Evolutionary conservation across 2,113 vertebrate genomes (phyloP), one percentile per base, ranked within the genome.

Genomic region (Excalfactoria chinensis): DNA sequence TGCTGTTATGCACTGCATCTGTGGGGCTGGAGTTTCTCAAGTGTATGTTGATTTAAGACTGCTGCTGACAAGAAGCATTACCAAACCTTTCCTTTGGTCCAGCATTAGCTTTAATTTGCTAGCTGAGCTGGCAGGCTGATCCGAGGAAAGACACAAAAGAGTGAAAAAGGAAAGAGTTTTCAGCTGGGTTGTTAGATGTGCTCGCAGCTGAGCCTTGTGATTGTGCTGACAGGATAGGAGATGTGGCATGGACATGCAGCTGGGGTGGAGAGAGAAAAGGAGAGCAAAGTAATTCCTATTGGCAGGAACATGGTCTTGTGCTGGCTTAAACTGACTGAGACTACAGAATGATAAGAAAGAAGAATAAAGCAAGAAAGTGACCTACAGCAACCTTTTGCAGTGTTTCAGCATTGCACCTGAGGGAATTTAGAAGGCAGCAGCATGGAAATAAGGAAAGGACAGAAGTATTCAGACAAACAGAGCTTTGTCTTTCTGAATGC

Each of bases 241-340:
- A 53, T n/a, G 19, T 69, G 83, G 14, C 2, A 1, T 51, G 59
- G 85, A 22, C 15, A 1, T 41, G 28, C 53, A 83, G 32, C 28
- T 30, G 37, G 44, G 14, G 13, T 46, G 79, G 59, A 44, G 59
- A 79, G 43, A 16, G 63, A 28, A 12, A 13, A 78, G 44, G 72
- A 66, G 22, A 58, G 13, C 68, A 53, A 5, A 84, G 8, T 37
- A 64, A 76, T 70, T 93, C 60, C 64, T 73, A 6, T 51, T 22
- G 69, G 30, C 41, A 70, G 76, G 35, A 75, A 25, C 20, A 34
- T 0, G 1, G 55, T 37, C 0, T 0, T 34, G n/a, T 1, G 0
- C 66, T 62, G 66, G 22, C 44, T 86, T 64, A 37, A 79, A 40
- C 34, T 82, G 62, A 23, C 48, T 51, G 82, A 82, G 41, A 58